A percentile compares a stretch with the other conserved stretches of the same genome.
Conservation (phyloP, 2,113 vertebrate species). For the Apteryx owenii region DNA sequence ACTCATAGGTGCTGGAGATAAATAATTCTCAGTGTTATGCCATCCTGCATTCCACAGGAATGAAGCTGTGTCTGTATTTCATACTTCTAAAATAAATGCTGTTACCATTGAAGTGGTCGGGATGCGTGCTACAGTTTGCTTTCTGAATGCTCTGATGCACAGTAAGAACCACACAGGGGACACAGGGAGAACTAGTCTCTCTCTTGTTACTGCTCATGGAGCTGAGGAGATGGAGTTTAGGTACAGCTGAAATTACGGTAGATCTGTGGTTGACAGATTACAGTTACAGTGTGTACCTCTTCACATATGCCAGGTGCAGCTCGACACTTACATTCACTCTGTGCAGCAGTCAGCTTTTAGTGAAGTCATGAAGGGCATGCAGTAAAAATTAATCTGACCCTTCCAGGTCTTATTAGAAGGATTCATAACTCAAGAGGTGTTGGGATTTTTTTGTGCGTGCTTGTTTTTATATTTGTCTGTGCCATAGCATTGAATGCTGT, state of each 20-base stretch:
- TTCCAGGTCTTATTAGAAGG: not conserved
- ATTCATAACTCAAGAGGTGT: not conserved
- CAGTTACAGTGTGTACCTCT: not conserved
- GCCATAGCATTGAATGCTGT: not conserved
- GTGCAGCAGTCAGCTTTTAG: not conserved
- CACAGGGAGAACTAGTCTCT: not conserved
- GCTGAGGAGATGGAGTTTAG: not conserved
- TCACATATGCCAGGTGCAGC: not conserved
- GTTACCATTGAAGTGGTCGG: not conserved
- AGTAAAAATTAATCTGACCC: not conserved
- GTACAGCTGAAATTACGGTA: not conserved
- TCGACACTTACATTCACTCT: fast-evolving
- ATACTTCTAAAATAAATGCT: not conserved
- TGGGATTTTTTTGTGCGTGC: not conserved
- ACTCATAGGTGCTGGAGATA: not conserved
- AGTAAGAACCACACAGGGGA: not conserved
- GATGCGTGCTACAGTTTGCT: not conserved
- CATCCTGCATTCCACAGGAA: not conserved
- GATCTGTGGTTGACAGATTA: not conserved
- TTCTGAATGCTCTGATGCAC: not conserved
- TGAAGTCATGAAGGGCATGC: not conserved
- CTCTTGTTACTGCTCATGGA: not conserved
- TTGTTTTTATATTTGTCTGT: not conserved
- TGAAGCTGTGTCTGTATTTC: not conserved
- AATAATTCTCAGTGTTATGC: not conserved